Base-by-base conservation (phyloP, 2,797 vertebrate genomes). In the Cryptoblepharus egeriae region DNA sequence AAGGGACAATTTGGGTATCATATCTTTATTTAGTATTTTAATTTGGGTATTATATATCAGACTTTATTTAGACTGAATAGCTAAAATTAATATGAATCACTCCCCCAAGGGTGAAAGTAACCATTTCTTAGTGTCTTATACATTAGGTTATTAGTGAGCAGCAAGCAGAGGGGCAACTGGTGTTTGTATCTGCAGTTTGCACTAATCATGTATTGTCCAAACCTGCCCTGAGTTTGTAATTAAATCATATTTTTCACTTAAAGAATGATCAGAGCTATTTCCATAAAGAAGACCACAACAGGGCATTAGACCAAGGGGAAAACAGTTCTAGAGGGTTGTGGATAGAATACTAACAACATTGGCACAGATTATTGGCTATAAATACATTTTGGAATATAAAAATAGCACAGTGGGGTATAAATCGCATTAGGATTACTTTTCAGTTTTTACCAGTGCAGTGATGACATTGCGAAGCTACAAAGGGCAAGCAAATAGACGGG, bases 351-450 rank as follows among this genome's bases (percentile, higher is more conserved):
- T 64, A 74, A 79, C 81, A 4, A 0, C 4, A 67, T 86, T 89
- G 85, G 18, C 9, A 77, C 2, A 75, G 78, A 79, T 81, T 63
- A 60, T 30, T 81, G 3, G 0, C 11, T 58, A 5, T 45, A 74
- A 87, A 79, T 69, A 88, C 65, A 83, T 28, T 76, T 82, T 75
- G 13, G 2, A 73, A 6, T 58, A 57, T 80, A 88, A 88, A 90
- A 86, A 61, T 64, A 77, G 55, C 68, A 2, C 24, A 71, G 0
- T 32, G 4, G 11, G 65, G 0, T 74, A 81, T 4, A 84, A 90
- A 86, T 80, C 76, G n/a, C 28, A 1, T 78, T 86, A 84, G 49
- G 37, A 89, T 72, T 58, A 69, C 0, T 32, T 79, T 69, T 2
- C 30, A 2, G 65, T 65, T 86, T 88, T 85, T 88, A 18, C 35